A percentile compares a stretch with the other conserved stretches of the same genome.
Evolutionary conservation across 2,113 vertebrate species (phyloP).

Genomic region (Crotalus horridus): DNA sequence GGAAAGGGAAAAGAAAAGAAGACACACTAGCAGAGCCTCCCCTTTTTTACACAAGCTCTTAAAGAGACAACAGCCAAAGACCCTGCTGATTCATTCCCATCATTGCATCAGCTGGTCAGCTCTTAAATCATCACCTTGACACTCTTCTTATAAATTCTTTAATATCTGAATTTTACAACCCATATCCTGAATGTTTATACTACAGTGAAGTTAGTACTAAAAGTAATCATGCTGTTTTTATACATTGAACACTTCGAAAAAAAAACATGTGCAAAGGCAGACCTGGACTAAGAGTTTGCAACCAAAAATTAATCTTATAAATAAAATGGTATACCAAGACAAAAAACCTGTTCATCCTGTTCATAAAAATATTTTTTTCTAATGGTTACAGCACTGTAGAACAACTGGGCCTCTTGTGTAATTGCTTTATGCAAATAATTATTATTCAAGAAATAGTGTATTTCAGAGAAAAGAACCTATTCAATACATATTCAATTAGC

Average conservation of each 20-base stretch:
- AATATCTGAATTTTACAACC: not conserved
- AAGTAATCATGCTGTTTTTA: not conserved
- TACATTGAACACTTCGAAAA: rapidly evolving
- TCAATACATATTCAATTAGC: not conserved
- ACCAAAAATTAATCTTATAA: not conserved
- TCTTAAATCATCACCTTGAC: too few species aligned
- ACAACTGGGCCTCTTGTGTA: not conserved
- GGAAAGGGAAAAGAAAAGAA: too few species aligned
- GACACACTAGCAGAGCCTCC: too few species aligned
- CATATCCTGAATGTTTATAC: not conserved
- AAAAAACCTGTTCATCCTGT: not conserved
- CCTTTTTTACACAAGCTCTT: too few species aligned
- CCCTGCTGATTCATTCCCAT: too few species aligned
- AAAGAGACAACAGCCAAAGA: too few species aligned
- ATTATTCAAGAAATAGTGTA: not conserved
- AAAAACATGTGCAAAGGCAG: not conserved
- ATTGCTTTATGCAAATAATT: not conserved
- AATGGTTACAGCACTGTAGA: not conserved
- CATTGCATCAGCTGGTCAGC: too few species aligned
- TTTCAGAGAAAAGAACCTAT: not conserved
- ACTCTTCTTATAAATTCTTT: not conserved
- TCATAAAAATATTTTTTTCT: not conserved
- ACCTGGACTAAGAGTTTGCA: not conserved
- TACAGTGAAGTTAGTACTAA: not conserved
- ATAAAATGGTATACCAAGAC: not conserved